Evolutionary conservation across 2,888 invertebrate genomes (phyloP).

Genomic region (Malacosoma neustria): DNA sequence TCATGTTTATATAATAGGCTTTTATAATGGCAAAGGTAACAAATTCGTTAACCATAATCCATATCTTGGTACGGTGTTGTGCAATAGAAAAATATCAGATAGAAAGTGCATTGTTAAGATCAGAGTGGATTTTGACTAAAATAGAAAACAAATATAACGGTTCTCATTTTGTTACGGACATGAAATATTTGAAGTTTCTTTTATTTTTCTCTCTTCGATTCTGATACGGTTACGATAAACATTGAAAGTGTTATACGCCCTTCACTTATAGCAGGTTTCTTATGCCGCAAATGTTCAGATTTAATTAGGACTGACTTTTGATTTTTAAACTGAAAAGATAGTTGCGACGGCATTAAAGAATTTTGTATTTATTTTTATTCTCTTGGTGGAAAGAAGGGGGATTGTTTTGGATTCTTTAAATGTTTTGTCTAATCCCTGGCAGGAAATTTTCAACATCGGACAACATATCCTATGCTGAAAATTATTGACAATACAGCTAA

Average conservation of each 20-base stretch:
- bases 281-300: no score
- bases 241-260: slow-evolving; percentile 6
- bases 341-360: no score
- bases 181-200: not conserved
- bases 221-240: not conserved
- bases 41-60: slow-evolving; percentile 35
- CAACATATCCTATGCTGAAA: no score
- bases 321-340: no score
- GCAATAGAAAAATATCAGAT: slow-evolving; percentile 58
- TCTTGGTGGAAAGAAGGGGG: no score
- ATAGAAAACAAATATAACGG: slow-evolving; percentile 38
- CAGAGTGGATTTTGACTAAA: slow-evolving; percentile 9
- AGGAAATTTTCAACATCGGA: no score
- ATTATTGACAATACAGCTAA: no score
- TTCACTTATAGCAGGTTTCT: slow-evolving; percentile 7
- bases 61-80: slow-evolving; percentile 31
- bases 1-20: slow-evolving; percentile 27
- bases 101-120: slow-evolving; percentile 44
- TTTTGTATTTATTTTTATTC: no score
- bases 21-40: slow-evolving; percentile 26
- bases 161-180: slow-evolving; percentile 16
- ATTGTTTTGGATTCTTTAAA: no score
- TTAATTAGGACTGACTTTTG: no score
- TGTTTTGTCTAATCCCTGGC: no score
- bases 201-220: not conserved